Evolutionary conservation across 2,113 vertebrate species (phyloP).

Genomic region (Hiodon alosoides): DNA sequence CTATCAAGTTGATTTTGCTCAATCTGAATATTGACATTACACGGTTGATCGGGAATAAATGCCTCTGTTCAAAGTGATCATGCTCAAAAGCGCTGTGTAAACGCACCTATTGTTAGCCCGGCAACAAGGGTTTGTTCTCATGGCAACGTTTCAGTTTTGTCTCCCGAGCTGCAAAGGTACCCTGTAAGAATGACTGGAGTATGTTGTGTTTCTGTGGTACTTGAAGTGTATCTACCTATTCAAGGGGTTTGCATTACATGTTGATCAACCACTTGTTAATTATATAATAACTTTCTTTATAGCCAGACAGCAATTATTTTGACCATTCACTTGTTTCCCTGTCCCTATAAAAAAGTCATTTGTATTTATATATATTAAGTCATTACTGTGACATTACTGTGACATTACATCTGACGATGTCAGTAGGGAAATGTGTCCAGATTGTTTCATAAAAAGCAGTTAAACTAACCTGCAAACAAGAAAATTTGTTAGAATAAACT

Average conservation of each 20-base stretch:
- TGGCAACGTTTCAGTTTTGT: constrained; percentile 27
- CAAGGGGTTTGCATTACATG: background rate
- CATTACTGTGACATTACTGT: too few relatives aligned
- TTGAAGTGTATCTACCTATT: background rate
- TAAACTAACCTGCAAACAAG: background rate
- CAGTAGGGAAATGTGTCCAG: too few relatives aligned
- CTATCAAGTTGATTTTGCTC: background rate
- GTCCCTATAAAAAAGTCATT: background rate
- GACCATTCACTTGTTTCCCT: background rate
- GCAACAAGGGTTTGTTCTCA: constrained; percentile 29
- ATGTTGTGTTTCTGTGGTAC: background rate
- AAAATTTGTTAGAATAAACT: background rate
- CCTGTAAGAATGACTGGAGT: background rate
- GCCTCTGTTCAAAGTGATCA: background rate
- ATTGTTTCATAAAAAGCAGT: too few relatives aligned
- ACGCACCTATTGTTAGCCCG: constrained; percentile 18
- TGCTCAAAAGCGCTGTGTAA: constrained; percentile 1
- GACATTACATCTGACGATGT: too few relatives aligned
- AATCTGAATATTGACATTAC: background rate
- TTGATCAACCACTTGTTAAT: background rate
- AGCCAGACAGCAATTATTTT: too few relatives aligned
- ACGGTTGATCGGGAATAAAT: background rate
- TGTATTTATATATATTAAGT: background rate
- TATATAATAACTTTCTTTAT: too few relatives aligned
- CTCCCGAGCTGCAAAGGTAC: constrained; percentile 12